Percentiles rank a stretch among this genome's conserved stretches.
Evolutionary conservation across 2,113 vertebrate genomes (phyloP).

Genomic region (Oxyura jamaicensis): DNA sequence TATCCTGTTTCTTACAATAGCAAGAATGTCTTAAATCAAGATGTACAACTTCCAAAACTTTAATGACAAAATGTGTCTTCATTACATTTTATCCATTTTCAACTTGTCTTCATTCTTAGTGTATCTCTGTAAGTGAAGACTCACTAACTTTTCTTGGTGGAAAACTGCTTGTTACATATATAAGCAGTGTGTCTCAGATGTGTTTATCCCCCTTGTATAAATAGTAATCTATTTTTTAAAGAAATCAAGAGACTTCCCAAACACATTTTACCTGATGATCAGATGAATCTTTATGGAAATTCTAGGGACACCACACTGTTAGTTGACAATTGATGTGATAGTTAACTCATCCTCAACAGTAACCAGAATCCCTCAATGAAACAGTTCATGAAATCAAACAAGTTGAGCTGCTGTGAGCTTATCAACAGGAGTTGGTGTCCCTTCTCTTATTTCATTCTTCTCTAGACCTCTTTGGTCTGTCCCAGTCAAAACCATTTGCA

Average conservation of each 20-base stretch:
- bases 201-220: not conserved
- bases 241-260: not conserved
- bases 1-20: not conserved
- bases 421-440: not conserved
- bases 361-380: not conserved
- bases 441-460: not conserved
- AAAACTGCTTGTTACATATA: not conserved
- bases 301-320: not conserved
- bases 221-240: not conserved
- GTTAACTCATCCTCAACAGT: not conserved
- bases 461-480: not conserved
- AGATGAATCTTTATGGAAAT: not conserved
- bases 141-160: not conserved
- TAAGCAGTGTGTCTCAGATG: not conserved
- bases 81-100: not conserved
- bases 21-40: not conserved
- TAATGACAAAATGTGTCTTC: not conserved
- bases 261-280: not conserved
- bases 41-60: not conserved
- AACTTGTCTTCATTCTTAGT: not conserved
- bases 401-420: not conserved
- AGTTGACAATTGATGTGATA: not conserved
- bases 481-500: slow-evolving; percentile 27
- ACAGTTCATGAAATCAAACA: not conserved
- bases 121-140: not conserved